Evolutionary conservation across 1,140 invertebrate species (phyloP), one percentile per base, ranked within the genome.

Genomic region (Temnothorax curvispinosus): DNA sequence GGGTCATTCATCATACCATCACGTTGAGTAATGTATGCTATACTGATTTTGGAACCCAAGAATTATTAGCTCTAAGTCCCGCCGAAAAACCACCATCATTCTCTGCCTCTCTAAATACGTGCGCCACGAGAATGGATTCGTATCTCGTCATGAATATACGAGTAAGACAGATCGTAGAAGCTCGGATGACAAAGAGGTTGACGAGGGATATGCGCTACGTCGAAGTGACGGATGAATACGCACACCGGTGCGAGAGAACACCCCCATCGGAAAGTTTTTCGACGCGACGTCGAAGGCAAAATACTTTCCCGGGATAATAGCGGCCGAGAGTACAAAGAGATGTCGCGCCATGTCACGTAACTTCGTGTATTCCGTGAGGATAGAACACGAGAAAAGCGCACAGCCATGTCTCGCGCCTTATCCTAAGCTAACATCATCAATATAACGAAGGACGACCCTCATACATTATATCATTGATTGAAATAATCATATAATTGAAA

Each of bases 211-310:
- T 38, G 56, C 41, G 80, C 69, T 50, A 84, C 80, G 80, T 84
- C 80, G 80, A 84, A 84, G 69, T 84, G 80, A 84, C 80, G 80
- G 80, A 84, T 84, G 80, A 84, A 75, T 84, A 84, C 69, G 69
- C 75, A 84, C 52, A 62, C 38, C 54, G 41, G 41, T 56, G 69
- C 69, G 69, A 60, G n/a, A 47, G 69, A 74, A 50, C 44, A 35
- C 44, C 54, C 60, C 27, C 27, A 54, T 18, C 27, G 32, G 54
- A 84, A 84, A 84, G 69, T 84, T 84, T 84, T 62, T 75, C 69
- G 69, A 67, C 47, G 77, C 38, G 76, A 72, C 27, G 44, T 82
- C 69, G 69, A 84, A 81, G 65, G 50, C 65, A 41, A 81, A 74
- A 54, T 60, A 84, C 69, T 84, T 84, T 84, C 54, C 41, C 69